These are phyloP conservation scores for Lagria hirta DNA, from an alignment of 2,888 invertebrate species.

Conservation along the genomic window DNA sequence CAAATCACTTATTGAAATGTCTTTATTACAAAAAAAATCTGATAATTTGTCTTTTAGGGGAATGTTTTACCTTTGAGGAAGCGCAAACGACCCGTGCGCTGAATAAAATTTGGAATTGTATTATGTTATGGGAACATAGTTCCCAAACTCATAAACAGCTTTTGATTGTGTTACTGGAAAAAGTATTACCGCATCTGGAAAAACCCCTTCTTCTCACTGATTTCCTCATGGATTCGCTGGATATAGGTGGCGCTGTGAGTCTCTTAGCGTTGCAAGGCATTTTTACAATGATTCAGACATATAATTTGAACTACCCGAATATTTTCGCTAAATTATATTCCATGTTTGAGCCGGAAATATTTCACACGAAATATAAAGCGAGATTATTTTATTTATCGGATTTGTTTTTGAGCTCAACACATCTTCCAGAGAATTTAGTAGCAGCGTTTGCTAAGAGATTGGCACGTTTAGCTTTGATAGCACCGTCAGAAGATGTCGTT, in stretches of 20 bases:
- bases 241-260: slow-evolving; percentile 83
- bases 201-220: slow-evolving; percentile 85
- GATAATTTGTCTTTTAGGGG: slow-evolving; percentile 33
- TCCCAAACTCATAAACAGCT: slow-evolving; percentile 74
- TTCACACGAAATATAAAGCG: slow-evolving; percentile 86
- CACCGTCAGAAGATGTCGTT: slow-evolving; percentile 77
- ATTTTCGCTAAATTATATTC: slow-evolving; percentile 94
- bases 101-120: slow-evolving; percentile 74
- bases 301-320: slow-evolving; percentile 94
- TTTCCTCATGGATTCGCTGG: slow-evolving; percentile 87
- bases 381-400: slow-evolving; percentile 87
- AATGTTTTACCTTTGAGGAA: slow-evolving; percentile 63
- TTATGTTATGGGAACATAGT: slow-evolving; percentile 74
- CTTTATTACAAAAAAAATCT: too few relatives aligned
- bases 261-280: slow-evolving; percentile 90
- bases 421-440: slow-evolving; percentile 86
- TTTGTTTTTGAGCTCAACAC: slow-evolving; percentile 91
- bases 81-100: slow-evolving; percentile 58
- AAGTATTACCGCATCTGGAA: slow-evolving; percentile 76
- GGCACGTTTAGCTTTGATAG: slow-evolving; percentile 78
- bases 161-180: slow-evolving; percentile 77
- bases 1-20: slow-evolving; percentile 9
- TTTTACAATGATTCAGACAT: slow-evolving; percentile 82
- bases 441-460: slow-evolving; percentile 92
- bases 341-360: slow-evolving; percentile 88